Evolutionary conservation across 1,140 invertebrate species (phyloP), one percentile per base, ranked within the genome.

Genomic region (Bombus fervidus): DNA sequence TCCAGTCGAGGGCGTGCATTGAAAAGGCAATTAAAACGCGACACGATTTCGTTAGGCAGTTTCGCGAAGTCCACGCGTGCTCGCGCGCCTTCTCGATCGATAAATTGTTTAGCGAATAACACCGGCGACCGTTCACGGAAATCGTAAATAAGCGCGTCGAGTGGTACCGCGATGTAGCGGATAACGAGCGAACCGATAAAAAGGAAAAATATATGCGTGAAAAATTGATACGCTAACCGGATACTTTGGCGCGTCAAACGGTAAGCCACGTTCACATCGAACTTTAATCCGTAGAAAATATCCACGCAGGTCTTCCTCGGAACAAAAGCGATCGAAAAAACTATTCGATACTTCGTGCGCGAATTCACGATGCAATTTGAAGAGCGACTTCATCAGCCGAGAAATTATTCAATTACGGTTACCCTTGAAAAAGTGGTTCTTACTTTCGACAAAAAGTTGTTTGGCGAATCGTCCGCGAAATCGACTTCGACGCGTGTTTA

Each of bases 151-250:
- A 76, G 22, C 57, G 12, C 10, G 73, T 47, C 62, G 73, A 74
- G n/a, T 68, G 34, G 64, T 28, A 37, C 57, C 59, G 47, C 59
- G 31, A 41, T 13, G 59, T 12, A 9, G 22, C 57, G 28, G 18
- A 53, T 68, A 57, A 43, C 43, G 73, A 6, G 18, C 9, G 22
- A 12, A n/a, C 25, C 72, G 72, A 66, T 34, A 53, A 75, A 66
- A 74, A 62, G n/a, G 69, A 3, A 8, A 25, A 41, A 53, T 68
- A 53, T 41, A 57, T 3, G 47, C 3, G 43, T 37, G 82, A 47
- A 83, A 84, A 72, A 57, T 84, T 84, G 82, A 43, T 84, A 84
- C 77, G 76, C 81, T 47, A 4, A 12, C 62, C 18, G 73, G 43
- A 75, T 83, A 68, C 34, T 22, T 57, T 37, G 10, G 25, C 15